Percentiles rank a stretch among this genome's conserved stretches.
phyloP scores from a whole-genome alignment of 2,113 vertebrate genomes.

The Jacana jacana region DNA sequence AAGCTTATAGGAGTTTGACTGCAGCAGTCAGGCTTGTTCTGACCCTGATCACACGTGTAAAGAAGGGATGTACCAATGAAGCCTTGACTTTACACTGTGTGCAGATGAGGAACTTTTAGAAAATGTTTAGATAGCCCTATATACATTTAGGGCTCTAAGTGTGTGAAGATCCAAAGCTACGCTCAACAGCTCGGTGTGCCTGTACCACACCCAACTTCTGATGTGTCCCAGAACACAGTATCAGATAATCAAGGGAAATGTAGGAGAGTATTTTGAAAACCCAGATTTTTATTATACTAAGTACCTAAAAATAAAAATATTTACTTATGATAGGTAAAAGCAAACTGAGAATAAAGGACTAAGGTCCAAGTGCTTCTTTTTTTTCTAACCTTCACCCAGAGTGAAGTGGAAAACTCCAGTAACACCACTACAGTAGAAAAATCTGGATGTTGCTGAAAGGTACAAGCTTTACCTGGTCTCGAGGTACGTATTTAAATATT shows the following conservation, averaged over 20 bases:
- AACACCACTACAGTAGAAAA: not conserved
- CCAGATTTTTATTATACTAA: not conserved
- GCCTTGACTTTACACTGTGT: not conserved
- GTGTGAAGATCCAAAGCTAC: not conserved
- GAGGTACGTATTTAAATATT: constrained; percentile 60
- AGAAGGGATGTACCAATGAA: not conserved
- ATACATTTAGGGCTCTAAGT: not conserved
- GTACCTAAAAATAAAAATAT: not conserved
- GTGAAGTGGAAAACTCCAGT: not conserved
- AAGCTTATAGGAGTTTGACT: not conserved
- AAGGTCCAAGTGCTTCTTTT: not conserved
- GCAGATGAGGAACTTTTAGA: not conserved
- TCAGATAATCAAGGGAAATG: not conserved
- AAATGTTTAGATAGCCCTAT: not conserved
- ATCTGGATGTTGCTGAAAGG: not conserved
- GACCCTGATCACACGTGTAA: not conserved
- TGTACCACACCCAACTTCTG: not conserved
- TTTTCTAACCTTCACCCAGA: not conserved
- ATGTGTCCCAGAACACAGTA: not conserved
- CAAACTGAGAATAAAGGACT: not conserved
- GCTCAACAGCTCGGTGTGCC: not conserved
- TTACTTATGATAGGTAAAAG: not conserved
- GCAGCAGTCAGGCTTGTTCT: not conserved
- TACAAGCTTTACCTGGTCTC: constrained; percentile 75
- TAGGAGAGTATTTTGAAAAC: not conserved